Evolutionary conservation across 2,888 invertebrate genomes (phyloP), one percentile per base, ranked within the genome.

Genomic region (Cinara cedri): DNA sequence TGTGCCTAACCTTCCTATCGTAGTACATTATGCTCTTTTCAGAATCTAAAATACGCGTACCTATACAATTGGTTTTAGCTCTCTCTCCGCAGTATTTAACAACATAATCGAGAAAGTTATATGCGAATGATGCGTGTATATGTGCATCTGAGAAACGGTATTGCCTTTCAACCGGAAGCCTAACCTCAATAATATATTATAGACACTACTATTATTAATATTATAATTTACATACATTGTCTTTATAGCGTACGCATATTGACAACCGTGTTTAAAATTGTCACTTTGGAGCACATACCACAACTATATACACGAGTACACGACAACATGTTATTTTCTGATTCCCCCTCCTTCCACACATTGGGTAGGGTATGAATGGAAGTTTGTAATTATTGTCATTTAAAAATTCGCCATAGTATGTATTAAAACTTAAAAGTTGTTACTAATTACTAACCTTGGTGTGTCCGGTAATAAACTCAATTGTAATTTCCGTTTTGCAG

Each of bases 101-200:
- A 49, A 55, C 55, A 60, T 60, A 49, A 72, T 49, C 60, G 72
- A 72, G 72, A 72, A 72, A 72, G 72, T 72, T 19, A n/a, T 65
- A 46, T 21, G 46, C 14, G 46, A 57, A 57, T 44, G 55, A 60
- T 60, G 42, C n/a, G 63, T 63, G 19, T n/a, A 34, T n/a, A 46
- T 44, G 57, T 44, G 11, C 60, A 49, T 72, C 72, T 72, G 60
- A 60, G 60, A 62, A 72, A 72, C 72, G 60, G 72, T 72, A 72
- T 62, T 72, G 72, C 72, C 72, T 72, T 72, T 72, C 72, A 34
- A 72, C 72, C 60, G 72, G 72, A 72, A 72, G 72, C 60, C 19
- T 72, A 62, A 72, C 72, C 72, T 72, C 60, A 49, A 72, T 62
- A 34, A 34, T 34, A 34, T 34, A 34, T 34, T 34, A 26, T 62